Percentiles rank a stretch among this genome's conserved stretches.
Evolutionary conservation across 2,113 vertebrate genomes (phyloP).

Genomic region (Lates calcarifer): DNA sequence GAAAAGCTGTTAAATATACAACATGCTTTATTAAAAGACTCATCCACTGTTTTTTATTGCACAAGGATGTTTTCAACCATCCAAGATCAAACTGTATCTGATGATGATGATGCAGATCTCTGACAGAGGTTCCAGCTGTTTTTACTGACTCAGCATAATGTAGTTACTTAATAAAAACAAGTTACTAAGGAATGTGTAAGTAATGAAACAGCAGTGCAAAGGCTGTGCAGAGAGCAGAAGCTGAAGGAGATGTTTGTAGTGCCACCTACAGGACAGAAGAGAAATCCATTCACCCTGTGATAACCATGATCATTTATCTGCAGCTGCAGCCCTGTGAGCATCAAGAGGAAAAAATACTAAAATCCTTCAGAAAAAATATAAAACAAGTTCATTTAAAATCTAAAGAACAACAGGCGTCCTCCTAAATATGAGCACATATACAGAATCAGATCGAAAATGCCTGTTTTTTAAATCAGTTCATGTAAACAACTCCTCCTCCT

Average conservation of each 20-base stretch:
- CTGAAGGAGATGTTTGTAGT: conserved; percentile 39
- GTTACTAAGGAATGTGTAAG: conserved; percentile 68
- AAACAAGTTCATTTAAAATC: conserved; percentile 62
- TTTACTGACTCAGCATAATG: conserved; percentile 47
- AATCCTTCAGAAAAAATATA: conserved; percentile 65
- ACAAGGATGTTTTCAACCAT: conserved; percentile 71
- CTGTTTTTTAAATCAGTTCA: conserved; percentile 67
- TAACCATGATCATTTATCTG: conserved; percentile 8
- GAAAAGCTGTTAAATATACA: conserved; percentile 49
- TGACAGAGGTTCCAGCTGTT: conserved; percentile 61
- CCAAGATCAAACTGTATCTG: conserved; percentile 62
- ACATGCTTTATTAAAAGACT: conserved; percentile 77
- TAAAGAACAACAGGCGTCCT: conserved; percentile 54
- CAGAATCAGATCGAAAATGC: conserved; percentile 77
- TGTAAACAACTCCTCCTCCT: conserved; percentile 78
- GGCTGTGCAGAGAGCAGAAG: conserved; percentile 52
- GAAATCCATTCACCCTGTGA: conserved; percentile 48
- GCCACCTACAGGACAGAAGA: conserved; percentile 47
- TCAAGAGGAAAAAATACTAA: conserved; percentile 53
- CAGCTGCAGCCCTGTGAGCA: conserved; percentile 48
- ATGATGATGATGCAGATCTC: conserved; percentile 55
- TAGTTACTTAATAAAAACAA: conserved; percentile 48
- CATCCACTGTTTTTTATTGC: conserved; percentile 72
- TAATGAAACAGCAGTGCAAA: conserved; percentile 72
- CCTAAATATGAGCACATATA: conserved; percentile 77